A percentile compares a stretch with the other conserved stretches of the same genome.
Conservation (phyloP, 2,888 invertebrate species). For the Trachelus stipa region DNA sequence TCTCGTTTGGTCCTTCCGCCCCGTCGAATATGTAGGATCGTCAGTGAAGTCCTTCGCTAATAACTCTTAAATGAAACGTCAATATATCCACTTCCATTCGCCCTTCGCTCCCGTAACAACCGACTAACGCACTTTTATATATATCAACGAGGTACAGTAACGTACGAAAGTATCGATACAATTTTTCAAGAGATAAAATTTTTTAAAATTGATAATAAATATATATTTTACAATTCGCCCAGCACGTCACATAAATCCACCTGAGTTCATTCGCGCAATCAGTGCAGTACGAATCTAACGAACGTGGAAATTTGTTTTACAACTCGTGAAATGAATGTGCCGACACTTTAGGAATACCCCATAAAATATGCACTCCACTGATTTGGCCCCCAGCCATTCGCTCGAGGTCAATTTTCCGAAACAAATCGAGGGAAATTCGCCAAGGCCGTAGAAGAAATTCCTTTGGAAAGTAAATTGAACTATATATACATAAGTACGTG, state of each 20-base stretch:
- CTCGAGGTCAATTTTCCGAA: conserved; percentile 18
- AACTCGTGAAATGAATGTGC: background rate
- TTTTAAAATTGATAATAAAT: background rate
- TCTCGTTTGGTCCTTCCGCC: conserved; percentile 17
- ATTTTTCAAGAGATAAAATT: background rate
- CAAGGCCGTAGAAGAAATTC: conserved; percentile 14
- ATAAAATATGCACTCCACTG: conserved; percentile 28
- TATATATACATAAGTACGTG: background rate
- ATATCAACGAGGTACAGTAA: background rate
- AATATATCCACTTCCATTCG: conserved; percentile 2
- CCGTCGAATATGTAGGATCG: background rate
- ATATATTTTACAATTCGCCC: background rate
- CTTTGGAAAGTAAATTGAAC: conserved; percentile 27
- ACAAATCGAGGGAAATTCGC: conserved; percentile 27
- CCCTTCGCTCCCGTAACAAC: conserved; percentile 4
- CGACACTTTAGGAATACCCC: background rate
- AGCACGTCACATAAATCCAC: no score
- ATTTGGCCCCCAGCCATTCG: conserved; percentile 29
- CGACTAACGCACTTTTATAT: background rate
- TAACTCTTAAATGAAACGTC: background rate
- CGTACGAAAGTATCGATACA: background rate
- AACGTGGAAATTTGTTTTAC: background rate
- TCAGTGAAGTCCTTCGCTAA: background rate
- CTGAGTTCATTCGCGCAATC: background rate
- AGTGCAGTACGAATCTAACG: background rate